Conservation (phyloP, 2,113 vertebrate species). For the Ictidomys tridecemlineatus region DNA sequence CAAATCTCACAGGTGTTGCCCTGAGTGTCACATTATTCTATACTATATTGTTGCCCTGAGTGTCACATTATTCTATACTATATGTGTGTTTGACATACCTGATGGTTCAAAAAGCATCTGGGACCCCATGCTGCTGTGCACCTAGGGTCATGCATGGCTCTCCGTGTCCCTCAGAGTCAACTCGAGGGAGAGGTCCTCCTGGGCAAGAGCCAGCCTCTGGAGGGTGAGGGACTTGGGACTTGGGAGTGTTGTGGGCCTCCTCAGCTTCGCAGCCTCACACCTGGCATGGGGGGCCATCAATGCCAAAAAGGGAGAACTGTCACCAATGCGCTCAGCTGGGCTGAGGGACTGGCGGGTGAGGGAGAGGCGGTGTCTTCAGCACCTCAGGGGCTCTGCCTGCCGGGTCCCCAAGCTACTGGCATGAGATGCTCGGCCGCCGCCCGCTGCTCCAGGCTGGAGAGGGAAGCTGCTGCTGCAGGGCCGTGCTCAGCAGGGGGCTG, state of each 20-base stretch:
- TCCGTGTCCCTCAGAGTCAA: no score
- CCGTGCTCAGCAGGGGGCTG: background rate
- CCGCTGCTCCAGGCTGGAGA: background rate
- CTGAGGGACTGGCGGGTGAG: background rate
- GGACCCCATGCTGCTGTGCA: background rate
- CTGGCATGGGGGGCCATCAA: rapidly evolving
- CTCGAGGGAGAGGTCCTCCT: no score
- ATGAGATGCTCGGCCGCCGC: background rate
- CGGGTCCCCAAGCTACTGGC: background rate
- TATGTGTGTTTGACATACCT: background rate
- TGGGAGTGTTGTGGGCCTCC: background rate
- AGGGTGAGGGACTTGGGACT: background rate
- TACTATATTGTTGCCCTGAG: background rate
- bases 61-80: background rate
- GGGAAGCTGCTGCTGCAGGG: no score
- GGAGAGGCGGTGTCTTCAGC: background rate
- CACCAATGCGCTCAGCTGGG: no score
- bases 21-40: background rate
- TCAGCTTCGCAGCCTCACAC: background rate
- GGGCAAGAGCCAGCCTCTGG: background rate
- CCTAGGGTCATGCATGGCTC: no score
- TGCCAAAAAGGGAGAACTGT: background rate
- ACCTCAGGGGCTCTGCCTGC: background rate
- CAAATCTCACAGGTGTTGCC: background rate
- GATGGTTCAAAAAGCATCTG: background rate